Evolutionary conservation across 2,888 invertebrate genomes (phyloP).

Genomic region (Lasioglossum leucozonium): DNA sequence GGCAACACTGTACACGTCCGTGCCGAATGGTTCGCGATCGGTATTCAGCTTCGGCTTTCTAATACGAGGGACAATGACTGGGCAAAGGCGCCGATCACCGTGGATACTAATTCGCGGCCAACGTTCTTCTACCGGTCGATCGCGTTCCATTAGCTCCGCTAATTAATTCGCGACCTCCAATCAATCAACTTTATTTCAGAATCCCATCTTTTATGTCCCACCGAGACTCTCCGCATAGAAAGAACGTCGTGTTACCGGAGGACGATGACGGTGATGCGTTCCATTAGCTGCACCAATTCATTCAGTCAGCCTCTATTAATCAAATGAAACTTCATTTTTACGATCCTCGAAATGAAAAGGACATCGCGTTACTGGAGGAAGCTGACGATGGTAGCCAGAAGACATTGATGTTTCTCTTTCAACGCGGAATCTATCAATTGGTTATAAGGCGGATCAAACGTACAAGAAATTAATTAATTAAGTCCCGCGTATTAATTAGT

Average conservation of each 20-base stretch:
- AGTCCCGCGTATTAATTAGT: not conserved
- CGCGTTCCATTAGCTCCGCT: not conserved
- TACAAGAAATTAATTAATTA: not conserved
- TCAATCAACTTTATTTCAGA: not conserved
- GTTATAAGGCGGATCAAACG: not conserved
- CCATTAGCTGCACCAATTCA: not conserved
- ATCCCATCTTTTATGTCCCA: not conserved
- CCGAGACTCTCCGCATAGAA: not conserved
- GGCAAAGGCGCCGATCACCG: conserved; percentile 61
- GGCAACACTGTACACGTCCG: conserved; percentile 54
- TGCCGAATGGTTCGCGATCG: conserved; percentile 61
- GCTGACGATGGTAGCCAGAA: not conserved
- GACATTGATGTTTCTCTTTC: not conserved
- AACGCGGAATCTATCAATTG: not conserved
- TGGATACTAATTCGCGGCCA: conserved; percentile 45
- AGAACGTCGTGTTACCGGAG: not conserved
- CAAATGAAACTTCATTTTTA: too few relatives aligned
- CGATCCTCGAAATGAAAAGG: too few relatives aligned
- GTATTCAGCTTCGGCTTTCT: conserved; percentile 76
- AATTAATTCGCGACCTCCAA: not conserved
- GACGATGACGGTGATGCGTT: not conserved
- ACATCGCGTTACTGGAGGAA: not conserved
- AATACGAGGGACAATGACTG: conserved; percentile 75
- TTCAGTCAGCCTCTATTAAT: not conserved
- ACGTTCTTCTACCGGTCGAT: not conserved